These are phyloP conservation scores for Limnephilus lunatus DNA, from an alignment of 2,888 invertebrate genomes.

Conservation along the genomic window DNA sequence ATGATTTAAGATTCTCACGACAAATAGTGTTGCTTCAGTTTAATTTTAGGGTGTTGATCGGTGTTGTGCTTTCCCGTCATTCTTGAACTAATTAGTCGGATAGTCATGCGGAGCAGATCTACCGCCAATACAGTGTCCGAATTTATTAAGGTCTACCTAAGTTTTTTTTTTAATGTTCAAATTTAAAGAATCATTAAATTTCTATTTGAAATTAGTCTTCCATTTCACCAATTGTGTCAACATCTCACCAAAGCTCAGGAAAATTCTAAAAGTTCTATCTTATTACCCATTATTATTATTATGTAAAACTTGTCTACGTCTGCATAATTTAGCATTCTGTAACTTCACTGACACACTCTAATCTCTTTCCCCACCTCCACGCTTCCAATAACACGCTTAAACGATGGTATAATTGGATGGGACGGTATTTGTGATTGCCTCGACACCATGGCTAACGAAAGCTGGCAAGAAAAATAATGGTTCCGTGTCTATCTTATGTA, in stretches of 20 bases:
- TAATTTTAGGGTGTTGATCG: not conserved
- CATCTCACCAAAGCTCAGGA: not conserved
- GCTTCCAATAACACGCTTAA: slow-evolving; percentile 2
- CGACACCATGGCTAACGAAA: not conserved
- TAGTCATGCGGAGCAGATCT: too few species aligned
- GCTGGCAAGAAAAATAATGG: not conserved
- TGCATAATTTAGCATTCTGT: not conserved
- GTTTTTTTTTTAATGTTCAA: not conserved
- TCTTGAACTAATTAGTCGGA: too few species aligned
- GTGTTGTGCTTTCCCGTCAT: too few species aligned
- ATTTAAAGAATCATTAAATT: not conserved
- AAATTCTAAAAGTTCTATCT: not conserved
- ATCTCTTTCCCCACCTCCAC: not conserved
- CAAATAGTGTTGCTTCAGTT: not conserved
- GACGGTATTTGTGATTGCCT: not conserved
- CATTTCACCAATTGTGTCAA: not conserved
- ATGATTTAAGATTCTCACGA: not conserved
- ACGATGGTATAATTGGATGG: slow-evolving; percentile 2
- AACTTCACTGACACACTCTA: not conserved
- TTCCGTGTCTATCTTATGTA: not conserved
- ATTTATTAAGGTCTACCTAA: too few species aligned
- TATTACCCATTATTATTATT: not conserved
- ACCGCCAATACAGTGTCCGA: too few species aligned
- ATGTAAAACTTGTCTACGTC: not conserved
- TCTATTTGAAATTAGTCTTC: not conserved